phyloP scores from a whole-genome alignment of 2,888 invertebrate species.

The Sphaerophoria taeniata region DNA sequence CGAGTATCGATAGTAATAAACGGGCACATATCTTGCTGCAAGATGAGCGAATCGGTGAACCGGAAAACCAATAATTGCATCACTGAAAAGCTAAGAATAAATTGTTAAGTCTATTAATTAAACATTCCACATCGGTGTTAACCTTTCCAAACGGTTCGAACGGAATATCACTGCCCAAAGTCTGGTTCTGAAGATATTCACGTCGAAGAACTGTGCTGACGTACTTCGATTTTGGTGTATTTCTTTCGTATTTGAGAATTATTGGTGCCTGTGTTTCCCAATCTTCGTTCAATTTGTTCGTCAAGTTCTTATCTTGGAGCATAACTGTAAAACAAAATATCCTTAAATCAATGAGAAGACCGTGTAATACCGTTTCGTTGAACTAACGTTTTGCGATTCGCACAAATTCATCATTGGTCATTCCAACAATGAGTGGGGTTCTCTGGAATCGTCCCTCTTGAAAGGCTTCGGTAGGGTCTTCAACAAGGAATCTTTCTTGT shows the following conservation, averaged over 20 bases:
- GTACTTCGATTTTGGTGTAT: conserved; percentile 79
- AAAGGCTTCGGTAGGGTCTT: conserved; percentile 85
- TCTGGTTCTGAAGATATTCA: conserved; percentile 76
- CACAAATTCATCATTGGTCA: conserved; percentile 87
- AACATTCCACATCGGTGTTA: neutral
- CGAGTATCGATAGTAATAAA: conserved; percentile 86
- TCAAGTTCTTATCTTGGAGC: conserved; percentile 83
- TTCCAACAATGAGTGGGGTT: conserved; percentile 87
- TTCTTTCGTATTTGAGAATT: conserved; percentile 81
- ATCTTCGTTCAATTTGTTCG: conserved; percentile 76
- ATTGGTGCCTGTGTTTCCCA: conserved; percentile 78
- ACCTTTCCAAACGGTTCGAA: conserved; percentile 76
- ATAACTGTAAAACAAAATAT: conserved; percentile 80
- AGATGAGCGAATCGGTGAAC: conserved; percentile 85
- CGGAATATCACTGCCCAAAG: conserved; percentile 72
- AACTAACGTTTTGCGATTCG: conserved; percentile 83
- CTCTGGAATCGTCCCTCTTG: conserved; percentile 84
- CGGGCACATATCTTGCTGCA: conserved; percentile 84
- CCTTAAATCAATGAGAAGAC: neutral
- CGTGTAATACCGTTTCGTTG: too few relatives aligned
- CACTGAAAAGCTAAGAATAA: conserved; percentile 83
- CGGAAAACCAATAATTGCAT: conserved; percentile 85
- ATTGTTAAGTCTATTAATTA: neutral
- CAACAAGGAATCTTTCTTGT: conserved; percentile 86
- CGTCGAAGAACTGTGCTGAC: conserved; percentile 76